Base-by-base conservation (phyloP, 2,888 invertebrate genomes). In the Drosophila nr. perissopoda region DNA sequence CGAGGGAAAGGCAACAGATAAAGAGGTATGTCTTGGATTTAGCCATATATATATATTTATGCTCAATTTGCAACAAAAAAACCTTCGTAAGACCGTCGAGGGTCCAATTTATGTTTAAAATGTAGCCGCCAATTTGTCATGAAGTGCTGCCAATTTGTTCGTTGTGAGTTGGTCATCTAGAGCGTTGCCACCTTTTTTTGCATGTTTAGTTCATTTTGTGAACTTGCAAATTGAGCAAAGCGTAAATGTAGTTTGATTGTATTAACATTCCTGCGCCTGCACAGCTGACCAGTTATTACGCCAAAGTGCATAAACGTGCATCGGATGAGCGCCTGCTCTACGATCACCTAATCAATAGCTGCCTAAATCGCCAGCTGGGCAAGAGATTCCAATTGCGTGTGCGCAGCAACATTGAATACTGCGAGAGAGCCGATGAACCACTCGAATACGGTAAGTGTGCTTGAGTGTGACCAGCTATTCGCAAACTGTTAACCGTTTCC, bases 341-440 rank as follows among this genome's bases (percentile, higher is more conserved):
- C 58, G 77, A 91, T 21, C 80, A 77, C 33, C 10, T 83, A n/a
- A 78, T 91, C 25, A 91, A 90, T 25, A 83, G 76, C 53, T 92
- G 92, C 36, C 62, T 92, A 0, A 92, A 92, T 69, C 73, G 75
- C 33, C 54, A 78, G 5, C 71, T 80, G 11, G 73, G 74, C 2
- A 78, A 83, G 25, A 69, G 77, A 18, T 75, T 83, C 52, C 64
- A 73, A 16, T 67, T 92, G 13, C 78, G 83, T 5, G 54, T 91
- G 25, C 86, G 86, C 40, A 89, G 89, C 51, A 88, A 63, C 61
- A 83, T 92, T 42, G 90, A 92, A 67, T 92, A 92, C 54, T 92
- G 92, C 67, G 91, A 86, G 13, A 29, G 77, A 10, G 73, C 83
- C 1, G 72, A 80, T 8, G 76, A 75, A 5, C 45, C 63, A 0